phyloP scores from a whole-genome alignment of 2,113 vertebrate genomes.

The Osmerus eperlanus region DNA sequence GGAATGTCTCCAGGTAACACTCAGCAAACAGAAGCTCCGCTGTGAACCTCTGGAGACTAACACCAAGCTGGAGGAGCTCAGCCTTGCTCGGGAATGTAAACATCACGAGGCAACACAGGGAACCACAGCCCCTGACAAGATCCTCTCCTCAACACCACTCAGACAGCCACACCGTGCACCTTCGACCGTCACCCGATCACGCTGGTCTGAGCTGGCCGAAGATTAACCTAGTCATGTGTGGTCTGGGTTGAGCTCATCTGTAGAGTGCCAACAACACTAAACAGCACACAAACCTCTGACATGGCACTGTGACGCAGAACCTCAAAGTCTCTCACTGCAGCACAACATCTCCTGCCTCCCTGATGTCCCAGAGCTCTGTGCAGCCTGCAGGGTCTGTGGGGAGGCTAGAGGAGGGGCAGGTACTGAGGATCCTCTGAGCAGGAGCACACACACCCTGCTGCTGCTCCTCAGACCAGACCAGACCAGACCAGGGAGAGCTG shows the following conservation, averaged over 20 bases:
- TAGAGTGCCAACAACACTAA: slow-evolving; percentile 56
- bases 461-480: slow-evolving; percentile 47
- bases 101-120: too few relatives aligned
- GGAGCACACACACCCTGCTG: slow-evolving; percentile 51
- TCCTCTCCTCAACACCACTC: too few relatives aligned
- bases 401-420: slow-evolving; percentile 64
- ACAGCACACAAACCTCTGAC: slow-evolving; percentile 66
- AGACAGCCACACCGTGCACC: too few relatives aligned
- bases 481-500: slow-evolving; percentile 8
- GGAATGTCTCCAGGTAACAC: slow-evolving; percentile 27
- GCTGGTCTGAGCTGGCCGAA: background rate
- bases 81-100: too few relatives aligned
- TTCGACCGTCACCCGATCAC: background rate
- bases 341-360: slow-evolving; percentile 40
- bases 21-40: too few relatives aligned
- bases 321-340: slow-evolving; percentile 53
- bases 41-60: too few relatives aligned
- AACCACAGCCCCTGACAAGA: too few relatives aligned
- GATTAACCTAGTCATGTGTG: slow-evolving; percentile 52
- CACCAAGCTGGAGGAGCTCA: too few relatives aligned
- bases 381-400: slow-evolving; percentile 50
- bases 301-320: slow-evolving; percentile 56
- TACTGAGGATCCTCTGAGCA: slow-evolving; percentile 55
- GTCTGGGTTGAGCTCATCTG: slow-evolving; percentile 62
- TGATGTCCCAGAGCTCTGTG: slow-evolving; percentile 53